These are phyloP conservation scores for Drosophila percnosoma DNA, from an alignment of 2,888 invertebrate genomes.

Conservation along the genomic window DNA sequence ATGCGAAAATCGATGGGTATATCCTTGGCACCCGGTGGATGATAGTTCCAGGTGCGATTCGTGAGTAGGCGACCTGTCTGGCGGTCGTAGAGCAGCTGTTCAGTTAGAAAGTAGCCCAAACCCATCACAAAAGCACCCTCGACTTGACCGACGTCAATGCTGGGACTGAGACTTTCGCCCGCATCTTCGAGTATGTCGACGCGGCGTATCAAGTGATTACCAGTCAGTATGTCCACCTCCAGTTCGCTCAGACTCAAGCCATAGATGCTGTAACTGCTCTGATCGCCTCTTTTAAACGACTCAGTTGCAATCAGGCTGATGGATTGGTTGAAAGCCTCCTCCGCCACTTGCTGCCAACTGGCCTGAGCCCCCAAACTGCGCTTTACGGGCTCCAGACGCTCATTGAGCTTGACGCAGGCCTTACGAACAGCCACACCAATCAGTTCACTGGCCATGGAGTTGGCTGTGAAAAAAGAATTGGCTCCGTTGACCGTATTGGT, in stretches of 20 bases:
- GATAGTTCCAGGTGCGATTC: constrained; percentile 93
- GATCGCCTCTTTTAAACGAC: constrained; percentile 86
- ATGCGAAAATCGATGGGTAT: constrained; percentile 91
- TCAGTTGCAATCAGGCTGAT: constrained; percentile 88
- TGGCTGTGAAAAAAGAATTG: constrained; percentile 86
- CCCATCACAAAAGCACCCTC: constrained; percentile 93
- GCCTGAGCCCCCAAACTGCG: constrained; percentile 78
- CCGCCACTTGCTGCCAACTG: constrained; percentile 86
- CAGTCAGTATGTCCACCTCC: constrained; percentile 92
- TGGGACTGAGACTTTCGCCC: constrained; percentile 90
- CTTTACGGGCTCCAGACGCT: constrained; percentile 87
- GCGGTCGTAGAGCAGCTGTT: constrained; percentile 88
- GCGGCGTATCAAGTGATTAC: constrained; percentile 88
- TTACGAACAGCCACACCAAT: constrained; percentile 87
- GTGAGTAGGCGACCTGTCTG: constrained; percentile 89
- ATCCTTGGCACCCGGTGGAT: constrained; percentile 91
- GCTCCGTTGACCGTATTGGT: constrained; percentile 85
- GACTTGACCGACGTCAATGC: constrained; percentile 90
- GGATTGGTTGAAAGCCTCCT: constrained; percentile 49
- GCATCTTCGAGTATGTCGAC: constrained; percentile 91
- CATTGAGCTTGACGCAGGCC: constrained; percentile 88
- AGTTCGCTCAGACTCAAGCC: constrained; percentile 89
- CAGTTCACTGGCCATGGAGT: constrained; percentile 88
- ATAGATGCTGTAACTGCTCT: constrained; percentile 88
- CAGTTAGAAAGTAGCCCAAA: constrained; percentile 91